Conservation (phyloP, 2,888 invertebrate species). For the Mythimna vitellina region DNA sequence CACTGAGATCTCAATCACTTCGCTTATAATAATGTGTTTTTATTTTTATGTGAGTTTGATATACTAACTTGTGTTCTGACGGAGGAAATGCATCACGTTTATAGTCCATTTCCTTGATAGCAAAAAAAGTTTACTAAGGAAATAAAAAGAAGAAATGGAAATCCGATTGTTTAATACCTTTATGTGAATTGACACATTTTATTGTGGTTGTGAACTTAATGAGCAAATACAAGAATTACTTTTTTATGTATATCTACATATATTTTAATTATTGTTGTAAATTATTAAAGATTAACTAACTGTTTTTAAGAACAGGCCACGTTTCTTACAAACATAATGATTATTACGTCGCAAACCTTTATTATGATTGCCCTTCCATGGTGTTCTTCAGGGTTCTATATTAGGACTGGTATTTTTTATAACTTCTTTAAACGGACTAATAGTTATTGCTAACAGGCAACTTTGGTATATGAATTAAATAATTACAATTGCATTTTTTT, state of each 20-base stretch:
- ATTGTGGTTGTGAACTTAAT: no score
- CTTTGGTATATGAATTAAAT: not conserved
- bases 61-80: not conserved
- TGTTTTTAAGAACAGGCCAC: not conserved
- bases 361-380: not conserved
- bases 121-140: constrained; percentile 15
- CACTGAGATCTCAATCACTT: constrained; percentile 38
- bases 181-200: not conserved
- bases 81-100: constrained; percentile 36
- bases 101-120: constrained; percentile 20
- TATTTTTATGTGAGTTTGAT: constrained; percentile 29
- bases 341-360: not conserved
- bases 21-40: constrained; percentile 40
- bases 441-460: not conserved
- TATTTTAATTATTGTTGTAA: not conserved
- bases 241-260: not conserved
- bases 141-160: constrained; percentile 8
- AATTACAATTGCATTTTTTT: not conserved
- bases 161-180: not conserved
- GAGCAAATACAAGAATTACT: not conserved
- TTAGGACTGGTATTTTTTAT: not conserved
- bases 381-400: constrained; percentile 9
- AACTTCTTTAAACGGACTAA: not conserved
- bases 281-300: not conserved
- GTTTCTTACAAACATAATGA: not conserved